Evolutionary conservation across 2,797 vertebrate species (phyloP).

Genomic region (Garrulus glandarius): DNA sequence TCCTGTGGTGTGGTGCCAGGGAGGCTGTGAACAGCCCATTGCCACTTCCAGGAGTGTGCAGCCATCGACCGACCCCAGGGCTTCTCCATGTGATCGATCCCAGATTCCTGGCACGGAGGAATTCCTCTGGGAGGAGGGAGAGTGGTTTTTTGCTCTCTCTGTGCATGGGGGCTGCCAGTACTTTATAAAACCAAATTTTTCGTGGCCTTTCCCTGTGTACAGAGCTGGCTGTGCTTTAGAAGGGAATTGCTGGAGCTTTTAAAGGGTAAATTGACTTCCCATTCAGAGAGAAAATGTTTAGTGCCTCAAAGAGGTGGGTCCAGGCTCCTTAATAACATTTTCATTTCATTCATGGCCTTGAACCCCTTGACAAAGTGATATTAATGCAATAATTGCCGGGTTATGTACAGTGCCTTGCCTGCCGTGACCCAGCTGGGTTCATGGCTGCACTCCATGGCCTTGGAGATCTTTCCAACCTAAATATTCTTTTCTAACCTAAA

Average conservation of each 20-base stretch:
- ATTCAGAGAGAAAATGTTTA: not conserved
- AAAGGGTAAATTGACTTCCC: not conserved
- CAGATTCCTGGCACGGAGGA: not conserved
- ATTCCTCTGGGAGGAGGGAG: not conserved
- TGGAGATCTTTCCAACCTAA: not conserved
- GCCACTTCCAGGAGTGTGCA: not conserved
- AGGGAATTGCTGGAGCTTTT: not conserved
- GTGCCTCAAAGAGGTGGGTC: not conserved
- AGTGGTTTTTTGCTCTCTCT: not conserved
- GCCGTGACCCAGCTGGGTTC: not conserved
- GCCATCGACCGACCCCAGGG: not conserved
- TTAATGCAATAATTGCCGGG: not conserved
- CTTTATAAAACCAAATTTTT: not conserved
- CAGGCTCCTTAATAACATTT: not conserved
- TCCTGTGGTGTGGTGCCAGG: not conserved
- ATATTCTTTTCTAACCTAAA: not conserved
- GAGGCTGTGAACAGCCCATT: slow-evolving; percentile 44
- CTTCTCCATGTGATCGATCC: not conserved
- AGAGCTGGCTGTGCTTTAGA: not conserved
- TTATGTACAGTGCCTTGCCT: not conserved
- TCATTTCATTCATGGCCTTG: not conserved
- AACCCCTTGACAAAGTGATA: not conserved
- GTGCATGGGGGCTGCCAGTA: fast-evolving
- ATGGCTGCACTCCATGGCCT: not conserved
- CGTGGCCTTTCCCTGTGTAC: fast-evolving